phyloP scores from a whole-genome alignment of 1,140 invertebrate genomes.

The Drosophila sturtevanti region DNA sequence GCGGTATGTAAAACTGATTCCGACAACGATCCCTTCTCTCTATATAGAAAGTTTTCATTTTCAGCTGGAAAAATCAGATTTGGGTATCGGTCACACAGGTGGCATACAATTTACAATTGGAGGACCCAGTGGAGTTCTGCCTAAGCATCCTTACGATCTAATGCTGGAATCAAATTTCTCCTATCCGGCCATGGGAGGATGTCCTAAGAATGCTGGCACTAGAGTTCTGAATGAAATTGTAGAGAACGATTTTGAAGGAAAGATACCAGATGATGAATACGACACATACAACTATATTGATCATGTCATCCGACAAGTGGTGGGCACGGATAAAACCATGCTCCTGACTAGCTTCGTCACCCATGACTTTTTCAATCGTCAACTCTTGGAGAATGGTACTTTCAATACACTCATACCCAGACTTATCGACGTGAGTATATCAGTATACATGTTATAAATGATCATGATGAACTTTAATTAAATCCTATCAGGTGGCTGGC shows the following conservation, averaged over 20 bases:
- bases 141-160: slow-evolving; percentile 76
- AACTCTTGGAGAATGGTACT: slow-evolving; percentile 76
- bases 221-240: slow-evolving; percentile 76
- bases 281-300: slow-evolving; percentile 71
- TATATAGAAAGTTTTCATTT: not conserved
- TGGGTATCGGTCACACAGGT: slow-evolving; percentile 77
- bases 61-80: slow-evolving; percentile 74
- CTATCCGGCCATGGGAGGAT: slow-evolving; percentile 77
- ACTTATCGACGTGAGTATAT: slow-evolving; percentile 70
- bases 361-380: slow-evolving; percentile 77
- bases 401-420: slow-evolving; percentile 70
- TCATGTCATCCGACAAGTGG: slow-evolving; percentile 70
- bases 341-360: slow-evolving; percentile 76
- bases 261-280: slow-evolving; percentile 78
- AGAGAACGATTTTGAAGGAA: slow-evolving; percentile 75
- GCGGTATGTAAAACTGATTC: slow-evolving; percentile 51
- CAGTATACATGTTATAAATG: not conserved
- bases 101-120: slow-evolving; percentile 81
- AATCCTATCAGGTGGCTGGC: slow-evolving; percentile 63
- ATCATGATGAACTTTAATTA: not conserved
- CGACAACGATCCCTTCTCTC: no score
- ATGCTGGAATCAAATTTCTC: slow-evolving; percentile 76
- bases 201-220: slow-evolving; percentile 74
- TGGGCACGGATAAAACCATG: slow-evolving; percentile 79
- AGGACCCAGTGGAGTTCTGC: slow-evolving; percentile 73